Percentiles rank a stretch among this genome's conserved stretches.
phyloP scores from a whole-genome alignment of 2,797 vertebrate genomes.

The Taeniopygia guttata region DNA sequence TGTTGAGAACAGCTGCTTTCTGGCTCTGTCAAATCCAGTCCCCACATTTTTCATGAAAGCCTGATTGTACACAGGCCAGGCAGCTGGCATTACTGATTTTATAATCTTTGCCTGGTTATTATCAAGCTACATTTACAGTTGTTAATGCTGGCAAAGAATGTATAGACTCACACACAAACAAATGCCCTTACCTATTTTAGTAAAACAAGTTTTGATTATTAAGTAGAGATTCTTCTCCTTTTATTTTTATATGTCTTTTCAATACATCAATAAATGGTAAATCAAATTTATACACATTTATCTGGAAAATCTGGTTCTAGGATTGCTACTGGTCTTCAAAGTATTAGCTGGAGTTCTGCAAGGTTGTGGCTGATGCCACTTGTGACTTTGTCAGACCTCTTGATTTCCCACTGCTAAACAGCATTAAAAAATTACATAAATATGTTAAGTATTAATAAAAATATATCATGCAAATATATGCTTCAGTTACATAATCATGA shows the following conservation, averaged over 20 bases:
- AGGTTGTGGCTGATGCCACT: background rate
- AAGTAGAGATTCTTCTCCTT: background rate
- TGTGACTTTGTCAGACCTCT: background rate
- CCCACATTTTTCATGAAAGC: slow-evolving; percentile 40
- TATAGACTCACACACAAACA: background rate
- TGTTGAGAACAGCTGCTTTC: slow-evolving; percentile 38
- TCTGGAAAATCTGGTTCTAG: background rate
- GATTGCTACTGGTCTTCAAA: background rate
- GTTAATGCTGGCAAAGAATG: background rate
- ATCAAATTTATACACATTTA: background rate
- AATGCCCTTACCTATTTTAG: background rate
- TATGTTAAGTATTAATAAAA: background rate
- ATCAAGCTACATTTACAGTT: slow-evolving; percentile 9
- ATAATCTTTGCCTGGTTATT: slow-evolving; percentile 6
- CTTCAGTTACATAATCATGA: background rate
- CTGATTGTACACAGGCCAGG: slow-evolving; percentile 16
- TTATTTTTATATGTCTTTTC: background rate
- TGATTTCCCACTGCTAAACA: background rate
- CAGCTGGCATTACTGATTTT: slow-evolving; percentile 39
- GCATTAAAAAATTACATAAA: background rate
- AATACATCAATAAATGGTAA: background rate
- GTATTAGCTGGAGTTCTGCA: background rate
- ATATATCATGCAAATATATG: background rate
- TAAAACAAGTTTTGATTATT: background rate
- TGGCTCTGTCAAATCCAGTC: background rate